Evolutionary conservation across 2,888 invertebrate genomes (phyloP).

Genomic region (Melinopterus prodromus): DNA sequence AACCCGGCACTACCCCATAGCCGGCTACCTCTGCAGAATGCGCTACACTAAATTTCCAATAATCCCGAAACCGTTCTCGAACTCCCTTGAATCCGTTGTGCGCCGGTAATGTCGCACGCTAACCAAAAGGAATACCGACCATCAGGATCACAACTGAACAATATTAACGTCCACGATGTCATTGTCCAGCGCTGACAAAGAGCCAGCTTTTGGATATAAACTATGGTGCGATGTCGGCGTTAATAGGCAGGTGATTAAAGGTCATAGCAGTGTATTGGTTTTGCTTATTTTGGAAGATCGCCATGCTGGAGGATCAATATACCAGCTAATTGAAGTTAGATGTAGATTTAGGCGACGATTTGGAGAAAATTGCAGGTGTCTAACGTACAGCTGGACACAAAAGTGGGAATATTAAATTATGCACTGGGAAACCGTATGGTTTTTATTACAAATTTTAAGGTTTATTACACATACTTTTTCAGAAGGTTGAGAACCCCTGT

Average conservation of each 20-base stretch:
- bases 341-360: too few relatives aligned
- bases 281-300: not conserved
- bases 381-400: too few relatives aligned
- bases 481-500: too few relatives aligned
- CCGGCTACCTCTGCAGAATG: not conserved
- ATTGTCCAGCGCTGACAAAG: not conserved
- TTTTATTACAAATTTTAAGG: too few relatives aligned
- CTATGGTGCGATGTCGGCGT: not conserved
- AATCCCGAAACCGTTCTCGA: not conserved
- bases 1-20: not conserved
- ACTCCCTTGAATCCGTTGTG: not conserved
- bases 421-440: too few relatives aligned
- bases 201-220: not conserved
- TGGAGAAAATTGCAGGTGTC: too few relatives aligned
- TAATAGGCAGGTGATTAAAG: not conserved
- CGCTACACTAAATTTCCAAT: not conserved
- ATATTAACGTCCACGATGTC: not conserved
- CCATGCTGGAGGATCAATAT: not conserved
- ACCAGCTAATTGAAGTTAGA: not conserved
- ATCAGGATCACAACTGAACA: not conserved
- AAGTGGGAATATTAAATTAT: too few relatives aligned
- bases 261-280: not conserved
- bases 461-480: too few relatives aligned
- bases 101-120: not conserved
- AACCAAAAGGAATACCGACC: slow-evolving; percentile 4